Conservation (phyloP, 1,140 invertebrate species). For the Triops cancriformis region DNA sequence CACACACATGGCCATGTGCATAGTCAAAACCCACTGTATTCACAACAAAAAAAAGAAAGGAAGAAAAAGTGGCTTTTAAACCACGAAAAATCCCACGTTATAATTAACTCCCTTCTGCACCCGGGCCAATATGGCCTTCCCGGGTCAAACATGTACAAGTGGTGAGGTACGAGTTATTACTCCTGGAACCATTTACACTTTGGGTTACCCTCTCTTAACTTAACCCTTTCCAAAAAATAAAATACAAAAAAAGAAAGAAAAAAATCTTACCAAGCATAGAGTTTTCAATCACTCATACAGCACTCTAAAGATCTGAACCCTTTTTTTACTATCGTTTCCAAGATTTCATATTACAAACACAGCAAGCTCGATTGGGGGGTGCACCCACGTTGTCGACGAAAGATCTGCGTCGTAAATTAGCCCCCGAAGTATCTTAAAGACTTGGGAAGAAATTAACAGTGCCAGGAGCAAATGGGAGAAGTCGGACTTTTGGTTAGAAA, state of each 20-base stretch:
- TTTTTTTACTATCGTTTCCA: too few species aligned
- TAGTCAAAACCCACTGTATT: neutral
- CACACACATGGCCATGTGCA: neutral
- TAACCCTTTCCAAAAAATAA: neutral
- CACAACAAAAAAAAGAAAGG: neutral
- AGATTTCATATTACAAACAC: too few species aligned
- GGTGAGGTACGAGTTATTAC: constrained; percentile 4
- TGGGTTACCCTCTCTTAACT: neutral
- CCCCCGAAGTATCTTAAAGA: neutral
- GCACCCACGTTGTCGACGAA: neutral
- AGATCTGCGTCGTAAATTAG: neutral
- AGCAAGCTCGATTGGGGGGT: neutral
- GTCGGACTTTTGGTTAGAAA: neutral
- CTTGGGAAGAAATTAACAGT: neutral
- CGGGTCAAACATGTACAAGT: neutral
- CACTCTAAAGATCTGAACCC: too few species aligned
- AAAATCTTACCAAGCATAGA: neutral
- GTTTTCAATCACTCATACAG: too few species aligned
- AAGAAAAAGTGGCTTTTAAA: too few species aligned
- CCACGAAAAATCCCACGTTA: neutral
- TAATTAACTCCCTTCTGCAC: neutral
- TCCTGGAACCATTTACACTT: neutral
- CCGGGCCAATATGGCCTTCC: neutral
- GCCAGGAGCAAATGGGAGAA: neutral
- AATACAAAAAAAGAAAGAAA: neutral